phyloP scores from a whole-genome alignment of 2,888 invertebrate species.

The Eilema caniola region DNA sequence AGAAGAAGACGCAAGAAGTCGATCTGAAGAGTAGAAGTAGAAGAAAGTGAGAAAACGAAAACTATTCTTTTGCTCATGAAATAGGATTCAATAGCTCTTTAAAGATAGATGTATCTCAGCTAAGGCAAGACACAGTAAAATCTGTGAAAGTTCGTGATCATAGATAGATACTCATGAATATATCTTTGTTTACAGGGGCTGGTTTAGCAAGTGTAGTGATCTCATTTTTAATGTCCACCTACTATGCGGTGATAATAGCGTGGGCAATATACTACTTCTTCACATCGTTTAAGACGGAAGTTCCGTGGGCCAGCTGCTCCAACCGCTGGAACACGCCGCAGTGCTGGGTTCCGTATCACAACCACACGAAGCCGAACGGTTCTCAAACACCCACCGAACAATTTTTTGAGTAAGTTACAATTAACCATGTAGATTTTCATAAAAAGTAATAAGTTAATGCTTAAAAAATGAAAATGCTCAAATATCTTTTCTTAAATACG shows the following conservation, averaged over 20 bases:
- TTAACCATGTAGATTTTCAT: too few species aligned
- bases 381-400: conserved; percentile 96
- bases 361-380: conserved; percentile 89
- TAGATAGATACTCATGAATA: conserved; percentile 4
- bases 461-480: too few species aligned
- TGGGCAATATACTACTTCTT: conserved; percentile 98
- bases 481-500: too few species aligned
- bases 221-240: conserved; percentile 97
- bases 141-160: too few species aligned
- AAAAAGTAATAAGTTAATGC: too few species aligned
- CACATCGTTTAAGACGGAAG: conserved; percentile 94
- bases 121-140: too few species aligned
- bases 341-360: conserved; percentile 93
- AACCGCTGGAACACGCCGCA: conserved; percentile 94
- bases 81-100: too few species aligned
- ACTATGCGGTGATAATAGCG: conserved; percentile 98
- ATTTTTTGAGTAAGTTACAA: conserved; percentile 93
- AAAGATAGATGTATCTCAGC: too few species aligned
- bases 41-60: too few species aligned
- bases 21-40: too few species aligned
- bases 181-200: conserved; percentile 89
- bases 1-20: too few species aligned
- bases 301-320: conserved; percentile 96
- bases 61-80: too few species aligned
- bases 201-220: conserved; percentile 97